These are phyloP conservation scores for Drosophila longiperda DNA, from an alignment of 2,888 invertebrate species.

Conservation along the genomic window DNA sequence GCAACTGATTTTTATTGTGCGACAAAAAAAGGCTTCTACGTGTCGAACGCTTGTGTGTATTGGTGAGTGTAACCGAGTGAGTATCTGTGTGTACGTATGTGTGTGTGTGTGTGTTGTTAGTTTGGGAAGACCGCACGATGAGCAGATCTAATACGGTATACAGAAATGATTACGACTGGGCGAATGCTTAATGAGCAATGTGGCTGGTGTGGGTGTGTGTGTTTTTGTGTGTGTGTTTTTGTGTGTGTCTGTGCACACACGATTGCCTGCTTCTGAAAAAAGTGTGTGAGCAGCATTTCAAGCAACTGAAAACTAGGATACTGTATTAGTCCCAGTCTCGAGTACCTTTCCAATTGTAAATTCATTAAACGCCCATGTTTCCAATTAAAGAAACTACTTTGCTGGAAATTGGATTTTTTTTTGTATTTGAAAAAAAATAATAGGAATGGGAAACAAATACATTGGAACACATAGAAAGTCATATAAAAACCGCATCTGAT, in stretches of 20 bases:
- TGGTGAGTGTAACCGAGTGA: no score
- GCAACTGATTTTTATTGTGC: slow-evolving; percentile 3
- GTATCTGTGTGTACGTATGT: not conserved
- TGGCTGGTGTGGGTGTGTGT: slow-evolving; percentile 54
- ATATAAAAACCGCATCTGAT: not conserved
- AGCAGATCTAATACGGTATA: slow-evolving; percentile 71
- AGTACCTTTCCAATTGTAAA: slow-evolving; percentile 34
- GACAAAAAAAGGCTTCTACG: slow-evolving; percentile 55
- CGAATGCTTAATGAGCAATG: slow-evolving; percentile 71
- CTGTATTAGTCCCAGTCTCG: slow-evolving; percentile 27
- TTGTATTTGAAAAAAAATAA: not conserved
- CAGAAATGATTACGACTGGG: slow-evolving; percentile 71
- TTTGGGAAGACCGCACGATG: slow-evolving; percentile 29
- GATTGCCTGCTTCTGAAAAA: slow-evolving; percentile 9
- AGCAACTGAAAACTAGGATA: slow-evolving; percentile 21
- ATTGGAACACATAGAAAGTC: not conserved
- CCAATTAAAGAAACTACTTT: slow-evolving; percentile 6
- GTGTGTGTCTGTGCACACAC: slow-evolving; percentile 7
- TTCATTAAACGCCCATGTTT: slow-evolving; percentile 17
- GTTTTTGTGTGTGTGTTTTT: not conserved
- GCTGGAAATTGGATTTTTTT: not conserved
- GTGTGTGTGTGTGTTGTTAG: not conserved
- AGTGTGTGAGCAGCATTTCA: slow-evolving; percentile 1
- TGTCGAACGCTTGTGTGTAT: slow-evolving; percentile 36
- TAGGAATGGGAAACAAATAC: not conserved